A percentile compares a stretch with the other conserved stretches of the same genome.
Evolutionary conservation across 2,113 vertebrate species (phyloP).

Genomic region (Chaetorhynchus papuensis): DNA sequence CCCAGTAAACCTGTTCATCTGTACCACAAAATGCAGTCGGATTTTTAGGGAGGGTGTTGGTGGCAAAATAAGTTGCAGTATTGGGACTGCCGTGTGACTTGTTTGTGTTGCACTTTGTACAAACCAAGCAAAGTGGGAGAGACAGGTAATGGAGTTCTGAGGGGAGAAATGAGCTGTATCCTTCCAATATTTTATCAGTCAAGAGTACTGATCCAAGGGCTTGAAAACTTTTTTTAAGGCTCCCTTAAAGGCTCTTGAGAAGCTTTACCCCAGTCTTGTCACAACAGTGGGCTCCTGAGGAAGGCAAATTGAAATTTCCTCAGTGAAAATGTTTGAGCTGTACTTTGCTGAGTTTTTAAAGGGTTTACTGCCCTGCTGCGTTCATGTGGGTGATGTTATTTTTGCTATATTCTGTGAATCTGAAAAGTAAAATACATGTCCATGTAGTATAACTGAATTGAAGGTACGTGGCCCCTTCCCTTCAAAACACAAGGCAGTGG

Average conservation of each 20-base stretch:
- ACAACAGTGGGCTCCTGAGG: not conserved
- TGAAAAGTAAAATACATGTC: too few species aligned
- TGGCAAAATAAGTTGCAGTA: not conserved
- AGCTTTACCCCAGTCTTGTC: not conserved
- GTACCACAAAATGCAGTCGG: not conserved
- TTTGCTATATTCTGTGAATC: too few species aligned
- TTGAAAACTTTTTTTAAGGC: not conserved
- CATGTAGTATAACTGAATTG: too few species aligned
- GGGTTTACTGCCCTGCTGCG: too few species aligned
- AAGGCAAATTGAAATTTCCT: too few species aligned
- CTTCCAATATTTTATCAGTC: not conserved
- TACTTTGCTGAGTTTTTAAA: too few species aligned
- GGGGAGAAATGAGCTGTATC: not conserved
- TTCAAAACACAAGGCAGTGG: not conserved
- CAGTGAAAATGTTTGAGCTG: too few species aligned
- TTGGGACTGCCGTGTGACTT: not conserved
- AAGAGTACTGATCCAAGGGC: not conserved
- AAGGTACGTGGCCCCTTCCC: rapidly evolving
- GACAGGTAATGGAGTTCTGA: not conserved
- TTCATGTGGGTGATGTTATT: too few species aligned
- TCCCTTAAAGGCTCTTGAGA: not conserved
- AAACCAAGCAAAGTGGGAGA: not conserved
- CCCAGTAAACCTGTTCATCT: not conserved
- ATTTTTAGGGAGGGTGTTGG: not conserved
- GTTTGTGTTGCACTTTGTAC: not conserved